Evolutionary conservation across 2,888 invertebrate species (phyloP).

Genomic region (Pseudococcus longispinus): DNA sequence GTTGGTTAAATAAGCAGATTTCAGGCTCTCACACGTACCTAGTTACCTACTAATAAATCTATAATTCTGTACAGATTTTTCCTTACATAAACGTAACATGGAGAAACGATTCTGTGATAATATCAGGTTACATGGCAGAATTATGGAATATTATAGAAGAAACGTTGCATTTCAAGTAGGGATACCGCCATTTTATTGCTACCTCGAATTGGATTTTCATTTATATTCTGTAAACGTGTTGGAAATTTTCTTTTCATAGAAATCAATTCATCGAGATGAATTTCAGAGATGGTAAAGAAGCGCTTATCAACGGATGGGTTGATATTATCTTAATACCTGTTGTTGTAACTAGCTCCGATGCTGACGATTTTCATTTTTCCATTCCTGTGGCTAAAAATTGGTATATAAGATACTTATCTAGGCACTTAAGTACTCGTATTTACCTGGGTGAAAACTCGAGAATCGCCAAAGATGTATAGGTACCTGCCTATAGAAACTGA

Average conservation of each 20-base stretch:
- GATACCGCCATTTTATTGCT: background rate
- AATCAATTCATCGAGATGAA: conserved; percentile 52
- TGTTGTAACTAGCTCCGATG: conserved; percentile 58
- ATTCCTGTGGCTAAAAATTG: conserved; percentile 58
- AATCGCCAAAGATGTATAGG: no score
- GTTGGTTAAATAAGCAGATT: background rate
- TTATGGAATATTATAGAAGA: conserved; percentile 58
- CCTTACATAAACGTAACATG: conserved; percentile 56
- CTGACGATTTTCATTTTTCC: conserved; percentile 58
- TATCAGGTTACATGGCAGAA: conserved; percentile 58
- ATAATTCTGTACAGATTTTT: conserved; percentile 50
- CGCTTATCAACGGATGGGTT: conserved; percentile 53
- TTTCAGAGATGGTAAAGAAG: conserved; percentile 54
- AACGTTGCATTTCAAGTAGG: conserved; percentile 54
- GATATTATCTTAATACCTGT: conserved; percentile 58
- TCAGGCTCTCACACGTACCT: background rate
- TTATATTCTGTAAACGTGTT: background rate
- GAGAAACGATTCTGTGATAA: conserved; percentile 18
- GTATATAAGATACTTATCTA: no score
- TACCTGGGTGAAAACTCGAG: no score
- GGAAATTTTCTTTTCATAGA: conserved; percentile 20
- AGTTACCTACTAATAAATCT: background rate
- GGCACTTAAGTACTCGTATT: no score
- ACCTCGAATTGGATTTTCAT: background rate
- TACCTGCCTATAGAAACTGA: background rate